Evolutionary conservation across 2,888 invertebrate genomes (phyloP).

Genomic region (Agriopis leucophaearia): DNA sequence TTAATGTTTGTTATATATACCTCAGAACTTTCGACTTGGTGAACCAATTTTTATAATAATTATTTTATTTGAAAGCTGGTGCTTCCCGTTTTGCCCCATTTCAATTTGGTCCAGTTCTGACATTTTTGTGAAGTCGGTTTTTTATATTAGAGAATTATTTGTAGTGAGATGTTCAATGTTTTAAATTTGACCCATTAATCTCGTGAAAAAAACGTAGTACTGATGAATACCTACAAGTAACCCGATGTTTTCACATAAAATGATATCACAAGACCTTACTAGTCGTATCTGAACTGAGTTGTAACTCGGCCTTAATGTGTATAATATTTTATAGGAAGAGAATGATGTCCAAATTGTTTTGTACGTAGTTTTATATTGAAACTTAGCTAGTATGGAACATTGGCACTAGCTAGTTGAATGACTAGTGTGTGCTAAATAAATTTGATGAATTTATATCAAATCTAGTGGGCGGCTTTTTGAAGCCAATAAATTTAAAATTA

Average conservation of each 20-base stretch:
- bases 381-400: constrained; percentile 15
- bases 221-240: too few relatives aligned
- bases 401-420: constrained; percentile 8
- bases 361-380: constrained; percentile 17
- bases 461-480: constrained; percentile 7
- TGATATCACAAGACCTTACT: background rate
- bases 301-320: constrained; percentile 9
- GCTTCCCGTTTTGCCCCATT: too few relatives aligned
- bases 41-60: too few relatives aligned
- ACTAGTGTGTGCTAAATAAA: constrained; percentile 7
- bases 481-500: background rate
- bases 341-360: constrained; percentile 16
- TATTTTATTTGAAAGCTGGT: too few relatives aligned
- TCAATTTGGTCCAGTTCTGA: too few relatives aligned
- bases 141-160: too few relatives aligned
- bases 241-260: too few relatives aligned
- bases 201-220: too few relatives aligned
- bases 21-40: too few relatives aligned
- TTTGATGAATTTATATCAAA: constrained; percentile 13
- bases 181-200: constrained; percentile 9
- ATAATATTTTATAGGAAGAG: constrained; percentile 19
- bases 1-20: too few relatives aligned
- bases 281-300: constrained; percentile 6
- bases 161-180: background rate
- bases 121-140: too few relatives aligned